Evolutionary conservation across 2,888 invertebrate genomes (phyloP), one percentile per base, ranked within the genome.

Genomic region (Sialis fuliginosa): DNA sequence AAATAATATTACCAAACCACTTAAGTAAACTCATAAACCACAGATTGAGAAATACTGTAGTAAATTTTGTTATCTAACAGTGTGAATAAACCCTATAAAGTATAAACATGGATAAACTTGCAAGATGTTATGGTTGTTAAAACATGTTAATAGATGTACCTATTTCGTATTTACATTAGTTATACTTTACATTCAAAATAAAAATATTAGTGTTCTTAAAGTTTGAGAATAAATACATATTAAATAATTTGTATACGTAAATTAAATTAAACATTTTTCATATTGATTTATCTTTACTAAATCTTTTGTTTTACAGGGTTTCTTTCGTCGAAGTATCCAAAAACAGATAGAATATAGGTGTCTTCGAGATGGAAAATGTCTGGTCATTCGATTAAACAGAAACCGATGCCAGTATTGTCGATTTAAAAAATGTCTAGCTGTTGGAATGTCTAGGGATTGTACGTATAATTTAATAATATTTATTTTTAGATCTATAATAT

Each of bases 371-470:
- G 90, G 91, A 58, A 90, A 91, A 74, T 93, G 93, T 66, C 71
- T 90, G 59, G 91, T 95, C 50, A 91, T 91, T 64, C 75, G 93
- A 57, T 75, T 92, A 58, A 93, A 92, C 70, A 74, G 93, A 55
- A 95, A 95, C 73, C 80, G 93, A 57, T 93, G 93, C 67, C 93
- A 95, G 67, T 92, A 82, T 67, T 95, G 93, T 74, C 79, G 93
- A 60, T 93, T 95, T 70, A 91, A 89, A 69, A 95, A 95, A 81
- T 93, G 93, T 67, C 74, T 93, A 51, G 83, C 90, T 37, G 92
- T 92, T 60, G 93, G 93, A 64, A 93, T 93, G 93, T 91, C 91
- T 63, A 79, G 91, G 61, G 93, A 93, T 68, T 92, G 93, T 93
- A 68, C 89, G 91, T 88, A 69, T 48, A 32, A 31, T 31, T 31